Evolutionary conservation across 2,113 vertebrate species (phyloP).

Genomic region (Sisor rabdophorus): DNA sequence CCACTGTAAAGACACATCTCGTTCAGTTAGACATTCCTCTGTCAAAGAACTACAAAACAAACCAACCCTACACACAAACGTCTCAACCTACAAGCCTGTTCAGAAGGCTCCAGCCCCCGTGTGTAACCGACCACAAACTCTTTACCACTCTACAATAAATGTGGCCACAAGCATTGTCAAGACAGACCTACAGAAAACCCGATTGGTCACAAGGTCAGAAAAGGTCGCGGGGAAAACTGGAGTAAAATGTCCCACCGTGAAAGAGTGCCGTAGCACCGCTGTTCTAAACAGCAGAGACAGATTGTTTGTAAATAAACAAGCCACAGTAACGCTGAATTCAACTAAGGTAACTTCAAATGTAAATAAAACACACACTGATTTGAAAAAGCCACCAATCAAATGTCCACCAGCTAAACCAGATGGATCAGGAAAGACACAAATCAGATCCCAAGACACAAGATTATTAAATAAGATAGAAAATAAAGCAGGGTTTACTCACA

Average conservation of each 20-base stretch:
- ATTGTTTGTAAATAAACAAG: background rate
- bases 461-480: slow-evolving; percentile 1
- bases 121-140: background rate
- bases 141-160: background rate
- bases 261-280: background rate
- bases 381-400: background rate
- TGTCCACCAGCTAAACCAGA: background rate
- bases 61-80: background rate
- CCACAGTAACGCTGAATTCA: background rate
- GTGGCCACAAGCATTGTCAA: background rate
- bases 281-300: background rate
- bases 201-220: background rate
- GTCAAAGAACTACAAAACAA: slow-evolving; percentile 20
- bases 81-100: background rate
- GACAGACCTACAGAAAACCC: background rate
- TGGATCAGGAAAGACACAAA: background rate
- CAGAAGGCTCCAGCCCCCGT: background rate
- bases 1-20: background rate
- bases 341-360: background rate
- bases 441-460: background rate
- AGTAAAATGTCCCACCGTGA: background rate
- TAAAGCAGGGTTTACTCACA: background rate
- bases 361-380: background rate
- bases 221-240: background rate
- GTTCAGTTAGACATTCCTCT: background rate